Conservation (phyloP, 2,888 invertebrate species). For the Hypena proboscidalis region DNA sequence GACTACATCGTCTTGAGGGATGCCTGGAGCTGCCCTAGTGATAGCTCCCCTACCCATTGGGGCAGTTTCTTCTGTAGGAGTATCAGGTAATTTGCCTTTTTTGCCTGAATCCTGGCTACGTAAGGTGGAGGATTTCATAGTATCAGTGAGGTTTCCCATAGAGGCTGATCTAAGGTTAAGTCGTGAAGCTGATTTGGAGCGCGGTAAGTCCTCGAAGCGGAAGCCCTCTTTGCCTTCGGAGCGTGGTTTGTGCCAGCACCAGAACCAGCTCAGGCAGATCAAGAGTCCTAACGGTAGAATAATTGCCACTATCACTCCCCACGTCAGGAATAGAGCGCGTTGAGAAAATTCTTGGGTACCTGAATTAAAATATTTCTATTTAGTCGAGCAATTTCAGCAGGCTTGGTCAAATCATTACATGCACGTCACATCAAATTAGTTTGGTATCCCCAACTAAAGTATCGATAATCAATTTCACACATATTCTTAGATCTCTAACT, state of each 20-base stretch:
- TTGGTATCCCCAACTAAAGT: no score
- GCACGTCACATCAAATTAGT: no score
- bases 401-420: no score
- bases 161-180: conserved; percentile 82
- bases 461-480: no score
- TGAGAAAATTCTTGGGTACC: conserved; percentile 89
- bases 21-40: conserved; percentile 64
- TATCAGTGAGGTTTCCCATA: conserved; percentile 83
- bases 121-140: conserved; percentile 74
- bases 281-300: conserved; percentile 88
- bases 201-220: conserved; percentile 83
- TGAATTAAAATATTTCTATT: conserved; percentile 61
- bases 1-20: conserved; percentile 64
- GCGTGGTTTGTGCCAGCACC: conserved; percentile 85
- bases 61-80: conserved; percentile 71
- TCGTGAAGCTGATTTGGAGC: conserved; percentile 86
- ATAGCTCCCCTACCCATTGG: conserved; percentile 48
- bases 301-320: conserved; percentile 89
- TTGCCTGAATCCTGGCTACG: conserved; percentile 68
- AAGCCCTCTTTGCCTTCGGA: conserved; percentile 85
- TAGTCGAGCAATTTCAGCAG: no score
- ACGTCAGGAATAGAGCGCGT: conserved; percentile 89
- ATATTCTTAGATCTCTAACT: no score
- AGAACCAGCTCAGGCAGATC: conserved; percentile 87
- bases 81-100: conserved; percentile 66